Percentiles rank a stretch among this genome's conserved stretches.
Evolutionary conservation across 2,888 invertebrate species (phyloP).

Genomic region (Baronia brevicornis): DNA sequence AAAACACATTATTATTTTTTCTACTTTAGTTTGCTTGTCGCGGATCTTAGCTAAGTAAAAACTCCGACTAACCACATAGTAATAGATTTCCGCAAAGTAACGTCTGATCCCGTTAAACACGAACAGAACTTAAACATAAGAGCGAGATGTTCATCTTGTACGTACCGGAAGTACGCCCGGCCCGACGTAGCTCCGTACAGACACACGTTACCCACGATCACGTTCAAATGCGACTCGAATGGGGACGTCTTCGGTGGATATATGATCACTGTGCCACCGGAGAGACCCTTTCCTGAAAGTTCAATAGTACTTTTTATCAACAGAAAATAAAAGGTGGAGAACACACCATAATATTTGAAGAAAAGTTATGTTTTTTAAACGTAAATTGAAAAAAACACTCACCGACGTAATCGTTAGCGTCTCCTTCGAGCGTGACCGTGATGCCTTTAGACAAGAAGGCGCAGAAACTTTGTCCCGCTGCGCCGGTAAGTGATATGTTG

Average conservation of each 20-base stretch:
- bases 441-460: conserved; percentile 96
- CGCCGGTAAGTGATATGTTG: conserved; percentile 89
- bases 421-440: conserved; percentile 93
- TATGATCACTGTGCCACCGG: conserved; percentile 95
- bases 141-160: too few species aligned
- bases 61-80: too few species aligned
- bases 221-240: conserved; percentile 94
- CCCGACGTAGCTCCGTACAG: conserved; percentile 98
- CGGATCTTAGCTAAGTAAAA: too few species aligned
- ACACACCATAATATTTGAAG: too few species aligned
- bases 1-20: too few species aligned
- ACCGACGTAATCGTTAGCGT: conserved; percentile 99
- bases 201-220: conserved; percentile 98
- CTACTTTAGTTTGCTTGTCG: too few species aligned
- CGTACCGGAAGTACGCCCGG: conserved; percentile 87
- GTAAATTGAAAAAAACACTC: conserved; percentile 25
- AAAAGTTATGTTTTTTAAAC: not conserved
- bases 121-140: too few species aligned
- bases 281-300: conserved; percentile 84
- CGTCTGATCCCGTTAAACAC: too few species aligned
- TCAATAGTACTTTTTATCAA: too few species aligned
- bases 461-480: conserved; percentile 99
- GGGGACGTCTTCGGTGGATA: conserved; percentile 91
- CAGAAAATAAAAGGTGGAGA: not conserved
- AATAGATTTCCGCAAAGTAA: too few species aligned